A percentile compares a stretch with the other conserved stretches of the same genome.
Evolutionary conservation across 2,888 invertebrate species (phyloP).

Genomic region (Rhamnusium bicolor): DNA sequence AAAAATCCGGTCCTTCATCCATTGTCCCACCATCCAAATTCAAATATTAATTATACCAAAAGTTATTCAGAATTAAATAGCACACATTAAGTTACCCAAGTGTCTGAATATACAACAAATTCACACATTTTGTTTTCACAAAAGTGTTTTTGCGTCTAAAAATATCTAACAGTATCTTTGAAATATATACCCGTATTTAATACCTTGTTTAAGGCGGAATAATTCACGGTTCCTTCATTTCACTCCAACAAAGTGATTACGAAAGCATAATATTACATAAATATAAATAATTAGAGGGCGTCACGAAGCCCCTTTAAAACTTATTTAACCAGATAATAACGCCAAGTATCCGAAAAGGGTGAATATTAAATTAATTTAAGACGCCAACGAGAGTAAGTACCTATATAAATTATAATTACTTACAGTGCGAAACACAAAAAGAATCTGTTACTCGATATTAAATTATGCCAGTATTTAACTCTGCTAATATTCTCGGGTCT

Average conservation of each 20-base stretch:
- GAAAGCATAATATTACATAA: not conserved
- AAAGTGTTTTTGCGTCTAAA: not conserved
- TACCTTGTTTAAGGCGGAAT: not conserved
- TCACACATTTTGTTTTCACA: too few relatives aligned
- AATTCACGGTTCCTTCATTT: not conserved
- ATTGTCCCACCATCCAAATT: too few relatives aligned
- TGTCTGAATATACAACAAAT: too few relatives aligned
- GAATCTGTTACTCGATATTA: too few relatives aligned
- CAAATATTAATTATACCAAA: too few relatives aligned
- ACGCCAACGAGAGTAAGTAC: not conserved
- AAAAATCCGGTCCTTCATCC: too few relatives aligned
- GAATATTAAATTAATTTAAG: slow-evolving; percentile 14
- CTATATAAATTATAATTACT: not conserved
- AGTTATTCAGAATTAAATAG: too few relatives aligned
- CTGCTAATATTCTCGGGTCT: too few relatives aligned
- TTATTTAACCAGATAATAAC: slow-evolving; percentile 18
- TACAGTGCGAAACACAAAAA: not conserved
- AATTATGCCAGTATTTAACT: too few relatives aligned
- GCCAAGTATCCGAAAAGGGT: slow-evolving; percentile 15
- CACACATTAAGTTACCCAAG: too few relatives aligned
- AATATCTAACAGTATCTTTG: not conserved
- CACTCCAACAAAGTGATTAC: not conserved
- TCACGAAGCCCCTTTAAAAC: not conserved
- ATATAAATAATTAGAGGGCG: slow-evolving; percentile 10
- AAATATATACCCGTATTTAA: not conserved